A percentile compares a stretch with the other conserved stretches of the same genome.
Conservation (phyloP, 2,797 vertebrate genomes). For the Catamblyrhynchus diadema region DNA sequence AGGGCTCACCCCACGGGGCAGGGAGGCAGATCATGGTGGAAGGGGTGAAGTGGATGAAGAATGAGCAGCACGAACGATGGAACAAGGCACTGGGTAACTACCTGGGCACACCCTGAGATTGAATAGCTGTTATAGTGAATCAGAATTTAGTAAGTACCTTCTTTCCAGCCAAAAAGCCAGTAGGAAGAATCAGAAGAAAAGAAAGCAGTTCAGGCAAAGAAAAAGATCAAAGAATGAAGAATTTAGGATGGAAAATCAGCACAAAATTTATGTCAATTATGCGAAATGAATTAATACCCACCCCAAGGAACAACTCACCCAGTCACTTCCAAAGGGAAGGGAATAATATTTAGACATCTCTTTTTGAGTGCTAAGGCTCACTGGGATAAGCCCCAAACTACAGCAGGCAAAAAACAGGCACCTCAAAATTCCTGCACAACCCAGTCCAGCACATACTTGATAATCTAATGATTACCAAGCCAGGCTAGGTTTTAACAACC, state of each 20-base stretch:
- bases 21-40: background rate
- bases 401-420: background rate
- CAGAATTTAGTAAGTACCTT: background rate
- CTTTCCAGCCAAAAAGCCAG: constrained; percentile 81
- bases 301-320: background rate
- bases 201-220: constrained; percentile 80
- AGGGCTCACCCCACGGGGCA: background rate
- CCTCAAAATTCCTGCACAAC: background rate
- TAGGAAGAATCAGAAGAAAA: constrained; percentile 82
- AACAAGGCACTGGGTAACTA: background rate
- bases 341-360: background rate
- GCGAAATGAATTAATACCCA: background rate
- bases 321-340: background rate
- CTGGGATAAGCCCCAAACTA: background rate
- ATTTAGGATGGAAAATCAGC: constrained; percentile 89
- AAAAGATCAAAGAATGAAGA: constrained; percentile 90
- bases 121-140: background rate
- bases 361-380: background rate
- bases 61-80: background rate
- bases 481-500: background rate
- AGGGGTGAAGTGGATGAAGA: background rate
- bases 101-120: background rate
- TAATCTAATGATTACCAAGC: background rate
- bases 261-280: constrained; percentile 89
- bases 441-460: background rate